These are phyloP conservation scores for Penaeus chinensis DNA, from an alignment of 1,140 invertebrate genomes.

Conservation along the genomic window DNA sequence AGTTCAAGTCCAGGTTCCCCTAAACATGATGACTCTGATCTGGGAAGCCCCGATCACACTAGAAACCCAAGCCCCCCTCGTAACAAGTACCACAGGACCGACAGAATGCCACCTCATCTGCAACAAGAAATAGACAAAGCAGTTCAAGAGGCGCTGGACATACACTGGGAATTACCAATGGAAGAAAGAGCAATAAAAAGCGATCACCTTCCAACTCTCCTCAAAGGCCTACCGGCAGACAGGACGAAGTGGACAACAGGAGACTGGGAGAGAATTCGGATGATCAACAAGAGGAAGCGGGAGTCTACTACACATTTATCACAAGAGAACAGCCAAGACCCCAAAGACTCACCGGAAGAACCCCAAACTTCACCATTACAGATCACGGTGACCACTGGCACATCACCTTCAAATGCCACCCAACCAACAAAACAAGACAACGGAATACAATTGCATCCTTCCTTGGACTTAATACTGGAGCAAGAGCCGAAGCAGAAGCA, in stretches of 20 bases:
- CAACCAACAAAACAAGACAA: neutral
- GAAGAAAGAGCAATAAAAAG: neutral
- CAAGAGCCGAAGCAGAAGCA: conserved; percentile 11
- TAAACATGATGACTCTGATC: neutral
- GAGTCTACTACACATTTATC: conserved; percentile 31
- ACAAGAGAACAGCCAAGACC: conserved; percentile 11
- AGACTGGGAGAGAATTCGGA: conserved; percentile 40
- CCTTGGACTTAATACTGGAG: conserved; percentile 17
- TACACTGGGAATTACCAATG: neutral
- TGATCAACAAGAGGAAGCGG: conserved; percentile 29
- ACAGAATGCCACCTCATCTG: neutral
- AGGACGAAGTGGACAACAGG: conserved; percentile 34
- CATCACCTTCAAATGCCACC: conserved; percentile 25
- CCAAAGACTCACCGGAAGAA: neutral
- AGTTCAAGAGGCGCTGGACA: neutral
- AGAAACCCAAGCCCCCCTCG: neutral
- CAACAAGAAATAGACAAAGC: neutral
- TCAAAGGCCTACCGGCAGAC: conserved; percentile 27
- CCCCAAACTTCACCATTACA: conserved; percentile 38
- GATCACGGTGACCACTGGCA: conserved; percentile 53
- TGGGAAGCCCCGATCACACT: neutral
- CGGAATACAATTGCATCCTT: conserved; percentile 1
- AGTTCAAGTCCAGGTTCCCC: neutral
- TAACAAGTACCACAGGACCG: neutral
- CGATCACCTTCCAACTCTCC: neutral